These are phyloP conservation scores for Drosophila santomea DNA, from an alignment of 1,140 invertebrate genomes.

Conservation along the genomic window DNA sequence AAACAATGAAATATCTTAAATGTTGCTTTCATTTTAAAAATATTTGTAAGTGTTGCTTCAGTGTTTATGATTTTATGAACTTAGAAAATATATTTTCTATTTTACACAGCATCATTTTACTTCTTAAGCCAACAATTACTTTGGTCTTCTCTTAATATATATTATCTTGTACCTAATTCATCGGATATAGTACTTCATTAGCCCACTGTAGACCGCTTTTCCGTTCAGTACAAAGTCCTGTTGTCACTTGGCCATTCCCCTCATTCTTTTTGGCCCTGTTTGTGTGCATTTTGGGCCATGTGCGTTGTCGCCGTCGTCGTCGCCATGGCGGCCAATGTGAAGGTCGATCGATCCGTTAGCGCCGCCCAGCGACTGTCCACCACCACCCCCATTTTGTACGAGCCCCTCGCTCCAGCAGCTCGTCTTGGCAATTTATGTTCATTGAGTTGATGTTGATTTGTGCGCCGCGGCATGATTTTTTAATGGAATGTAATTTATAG, in stretches of 20 bases:
- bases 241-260: conserved; percentile 16
- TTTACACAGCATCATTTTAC: too few relatives aligned
- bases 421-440: conserved; percentile 72
- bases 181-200: neutral
- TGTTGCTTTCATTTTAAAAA: neutral
- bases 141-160: too few relatives aligned
- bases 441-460: conserved; percentile 81
- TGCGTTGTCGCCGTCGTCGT: conserved; percentile 50
- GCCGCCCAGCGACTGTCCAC: conserved; percentile 13
- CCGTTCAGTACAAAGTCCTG: conserved; percentile 47
- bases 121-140: too few relatives aligned
- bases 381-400: conserved; percentile 1
- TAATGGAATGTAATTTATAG: conserved; percentile 78
- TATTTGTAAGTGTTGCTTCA: neutral
- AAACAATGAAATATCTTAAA: too few relatives aligned
- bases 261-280: conserved; percentile 8
- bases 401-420: neutral
- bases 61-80: too few relatives aligned
- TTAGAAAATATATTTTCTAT: too few relatives aligned
- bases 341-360: conserved; percentile 70
- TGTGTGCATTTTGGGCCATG: conserved; percentile 58
- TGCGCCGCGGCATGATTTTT: conserved; percentile 75
- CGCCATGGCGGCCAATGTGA: conserved; percentile 75
- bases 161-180: neutral
- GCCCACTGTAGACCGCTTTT: conserved; percentile 15